Base-by-base conservation (phyloP, 2,888 invertebrate species). In the Mylabris sibirica region DNA sequence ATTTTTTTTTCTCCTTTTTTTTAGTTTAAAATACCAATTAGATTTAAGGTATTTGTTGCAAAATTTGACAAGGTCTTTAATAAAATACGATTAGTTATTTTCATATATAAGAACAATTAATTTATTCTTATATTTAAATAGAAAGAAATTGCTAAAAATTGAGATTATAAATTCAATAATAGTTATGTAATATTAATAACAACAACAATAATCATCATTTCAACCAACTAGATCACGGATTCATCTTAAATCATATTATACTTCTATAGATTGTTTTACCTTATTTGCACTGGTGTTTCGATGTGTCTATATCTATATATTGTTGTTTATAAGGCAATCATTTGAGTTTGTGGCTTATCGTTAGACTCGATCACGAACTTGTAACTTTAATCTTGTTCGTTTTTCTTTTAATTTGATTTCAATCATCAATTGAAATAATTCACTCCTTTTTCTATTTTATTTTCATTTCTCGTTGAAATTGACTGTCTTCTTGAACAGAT, bases 161-260 rank as follows among this genome's bases (percentile, higher is more conserved):
- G 4, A 49, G 3, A 49, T 49, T 49, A 17, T 20, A 11, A 17
- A 20, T 49, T 49, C 41, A 41, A 41, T 41, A 14, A 60, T 30
- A 35, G 60, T 60, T 30, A 60, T 30, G 60, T 26, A 60, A 60
- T 34, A n/a, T 59, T 4, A 30, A 30, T n/a, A n/a, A n/a, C n/a
- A 30, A 30, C 22, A 60, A 60, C 60, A 60, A 24, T n/a, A n/a
- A n/a, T n/a, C n/a, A n/a, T 34, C 30, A 26, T 17, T 5, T 9
- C 12, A 14, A 20, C 60, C 60, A 60, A 60, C 60, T 35, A 35
- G 60, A 60, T 60, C 60, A 60, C 35, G 60, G 60, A 60, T 60
- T 35, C 60, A 60, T 60, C 60, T 60, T 60, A 60, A 60, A 60
- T 60, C 60, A 35, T 60, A 60, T 60, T 60, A 30, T 38, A 38